Percentiles rank a stretch among this genome's conserved stretches.
These are phyloP conservation scores for Callimorpha dominula DNA, from an alignment of 2,888 invertebrate genomes.

Conservation along the genomic window DNA sequence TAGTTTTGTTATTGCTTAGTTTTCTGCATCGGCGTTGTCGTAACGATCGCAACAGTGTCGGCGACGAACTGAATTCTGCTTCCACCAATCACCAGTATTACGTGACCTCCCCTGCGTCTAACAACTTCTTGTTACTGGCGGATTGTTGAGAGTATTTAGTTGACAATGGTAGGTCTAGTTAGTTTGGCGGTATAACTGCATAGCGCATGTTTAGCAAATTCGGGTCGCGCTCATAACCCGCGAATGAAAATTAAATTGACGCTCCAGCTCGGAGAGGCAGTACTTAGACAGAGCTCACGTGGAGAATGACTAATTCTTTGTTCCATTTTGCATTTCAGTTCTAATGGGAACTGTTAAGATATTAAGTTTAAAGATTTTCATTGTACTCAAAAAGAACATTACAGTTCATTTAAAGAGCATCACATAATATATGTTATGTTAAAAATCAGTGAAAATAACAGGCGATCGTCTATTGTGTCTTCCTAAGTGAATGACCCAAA, in stretches of 20 bases:
- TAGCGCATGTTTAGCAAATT: conserved; percentile 51
- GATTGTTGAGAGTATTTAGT: conserved; percentile 10
- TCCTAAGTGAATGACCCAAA: too few species aligned
- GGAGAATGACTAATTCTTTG: conserved; percentile 39
- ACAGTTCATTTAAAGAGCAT: too few species aligned
- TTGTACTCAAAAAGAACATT: too few species aligned
- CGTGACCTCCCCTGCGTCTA: conserved; percentile 25
- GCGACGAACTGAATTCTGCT: conserved; percentile 39
- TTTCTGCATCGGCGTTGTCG: conserved; percentile 43
- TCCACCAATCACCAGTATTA: conserved; percentile 25
- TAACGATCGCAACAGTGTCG: conserved; percentile 43
- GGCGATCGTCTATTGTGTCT: too few species aligned
- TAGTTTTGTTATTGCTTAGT: conserved; percentile 49
- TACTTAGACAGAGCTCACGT: conserved; percentile 31
- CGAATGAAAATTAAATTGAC: conserved; percentile 62
- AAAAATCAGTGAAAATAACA: too few species aligned
- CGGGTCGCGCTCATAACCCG: conserved; percentile 49
- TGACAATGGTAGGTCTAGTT: conserved; percentile 25
- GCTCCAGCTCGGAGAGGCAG: conserved; percentile 30
- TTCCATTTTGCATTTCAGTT: conserved; percentile 20
- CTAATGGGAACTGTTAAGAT: not conserved
- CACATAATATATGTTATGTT: too few species aligned
- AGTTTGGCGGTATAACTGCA: conserved; percentile 33
- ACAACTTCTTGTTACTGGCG: not conserved
- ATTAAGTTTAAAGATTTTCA: not conserved